phyloP scores from a whole-genome alignment of 2,113 vertebrate species.

The Bubalus kerabau region DNA sequence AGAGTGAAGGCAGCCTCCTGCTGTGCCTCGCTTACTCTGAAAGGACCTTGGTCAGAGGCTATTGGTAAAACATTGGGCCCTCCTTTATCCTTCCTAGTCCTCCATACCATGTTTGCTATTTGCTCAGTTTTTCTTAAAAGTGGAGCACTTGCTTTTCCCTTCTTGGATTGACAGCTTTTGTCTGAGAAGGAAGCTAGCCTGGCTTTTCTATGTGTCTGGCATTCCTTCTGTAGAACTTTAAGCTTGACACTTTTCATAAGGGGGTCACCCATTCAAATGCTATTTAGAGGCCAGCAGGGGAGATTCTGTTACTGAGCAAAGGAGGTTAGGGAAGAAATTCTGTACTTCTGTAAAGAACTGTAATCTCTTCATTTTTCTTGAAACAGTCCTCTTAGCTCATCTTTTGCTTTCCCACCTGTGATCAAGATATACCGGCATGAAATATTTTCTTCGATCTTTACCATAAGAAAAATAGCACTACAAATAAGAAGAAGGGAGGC shows the following conservation, averaged over 20 bases:
- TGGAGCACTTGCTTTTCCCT: not conserved
- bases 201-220: not conserved
- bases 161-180: not conserved
- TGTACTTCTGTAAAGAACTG: not conserved
- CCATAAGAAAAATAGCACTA: not conserved
- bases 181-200: not conserved
- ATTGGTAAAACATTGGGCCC: not conserved
- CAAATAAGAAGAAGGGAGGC: not conserved
- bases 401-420: not conserved
- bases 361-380: not conserved
- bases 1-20: not conserved
- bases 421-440: not conserved
- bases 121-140: not conserved
- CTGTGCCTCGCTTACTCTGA: not conserved
- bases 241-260: not conserved
- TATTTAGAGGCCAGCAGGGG: not conserved
- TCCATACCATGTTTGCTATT: not conserved
- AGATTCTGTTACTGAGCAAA: not conserved
- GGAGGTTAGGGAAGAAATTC: not conserved
- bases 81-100: not conserved
- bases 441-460: not conserved
- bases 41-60: not conserved
- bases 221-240: not conserved
- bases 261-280: not conserved
- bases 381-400: not conserved